Evolutionary conservation across 2,113 vertebrate species (phyloP).

Genomic region (Dasyurus viverrinus): DNA sequence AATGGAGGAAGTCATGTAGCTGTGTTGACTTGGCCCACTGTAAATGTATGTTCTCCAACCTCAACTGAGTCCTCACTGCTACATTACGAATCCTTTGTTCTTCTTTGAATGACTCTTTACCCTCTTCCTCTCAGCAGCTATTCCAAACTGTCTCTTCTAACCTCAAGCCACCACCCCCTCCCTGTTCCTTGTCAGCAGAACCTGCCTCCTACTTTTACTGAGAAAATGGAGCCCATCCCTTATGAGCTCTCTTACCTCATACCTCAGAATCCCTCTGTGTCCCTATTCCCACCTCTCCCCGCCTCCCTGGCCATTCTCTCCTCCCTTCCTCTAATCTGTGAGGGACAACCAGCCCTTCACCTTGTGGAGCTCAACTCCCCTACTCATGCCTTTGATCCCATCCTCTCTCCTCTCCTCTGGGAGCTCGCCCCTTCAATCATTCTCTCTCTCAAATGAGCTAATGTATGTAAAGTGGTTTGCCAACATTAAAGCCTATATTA

Average conservation of each 20-base stretch:
- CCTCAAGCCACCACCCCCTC: not conserved
- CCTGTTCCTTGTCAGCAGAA: slow-evolving; percentile 1
- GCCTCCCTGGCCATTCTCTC: not conserved
- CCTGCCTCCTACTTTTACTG: not conserved
- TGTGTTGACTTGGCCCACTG: not conserved
- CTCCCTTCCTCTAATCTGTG: not conserved
- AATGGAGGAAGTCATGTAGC: not conserved
- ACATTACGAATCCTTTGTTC: not conserved
- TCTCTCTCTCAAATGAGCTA: not conserved
- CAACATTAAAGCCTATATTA: slow-evolving; percentile 2
- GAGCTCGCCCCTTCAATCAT: not conserved
- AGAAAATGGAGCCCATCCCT: not conserved
- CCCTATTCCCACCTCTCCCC: not conserved
- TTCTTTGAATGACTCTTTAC: not conserved
- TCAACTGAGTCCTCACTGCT: not conserved
- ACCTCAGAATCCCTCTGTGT: not conserved
- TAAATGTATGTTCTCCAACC: not conserved
- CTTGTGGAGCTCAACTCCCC: slow-evolving; percentile 60
- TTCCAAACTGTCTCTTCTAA: not conserved
- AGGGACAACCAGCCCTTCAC: slow-evolving; percentile 24
- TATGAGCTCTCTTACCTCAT: not conserved
- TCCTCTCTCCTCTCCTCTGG: not conserved
- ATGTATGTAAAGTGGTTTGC: slow-evolving; percentile 1
- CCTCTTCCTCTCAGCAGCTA: not conserved
- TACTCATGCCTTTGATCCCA: slow-evolving; percentile 54